phyloP scores from a whole-genome alignment of 2,888 invertebrate genomes.

The Thysanoteuthis rhombus region DNA sequence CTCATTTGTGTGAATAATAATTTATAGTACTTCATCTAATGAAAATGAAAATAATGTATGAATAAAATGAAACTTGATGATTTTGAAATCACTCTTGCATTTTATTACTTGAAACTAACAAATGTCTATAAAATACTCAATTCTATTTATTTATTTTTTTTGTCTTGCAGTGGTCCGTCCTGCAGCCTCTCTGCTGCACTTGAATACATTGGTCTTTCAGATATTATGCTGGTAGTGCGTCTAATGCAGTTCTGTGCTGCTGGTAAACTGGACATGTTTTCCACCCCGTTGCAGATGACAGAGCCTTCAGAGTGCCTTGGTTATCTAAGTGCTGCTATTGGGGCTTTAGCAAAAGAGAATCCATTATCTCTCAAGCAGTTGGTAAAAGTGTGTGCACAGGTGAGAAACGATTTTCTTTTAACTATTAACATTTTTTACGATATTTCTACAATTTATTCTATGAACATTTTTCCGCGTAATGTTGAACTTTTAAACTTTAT shows the following conservation, averaged over 20 bases:
- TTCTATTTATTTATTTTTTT: neutral
- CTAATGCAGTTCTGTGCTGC: constrained; percentile 74
- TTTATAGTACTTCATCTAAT: no score
- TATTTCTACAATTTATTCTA: no score
- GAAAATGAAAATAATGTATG: no score
- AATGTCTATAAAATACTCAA: no score
- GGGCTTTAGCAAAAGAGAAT: constrained; percentile 73
- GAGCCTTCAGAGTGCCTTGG: constrained; percentile 43
- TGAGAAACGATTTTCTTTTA: constrained; percentile 39
- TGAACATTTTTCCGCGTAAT: no score
- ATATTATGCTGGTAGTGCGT: constrained; percentile 73
- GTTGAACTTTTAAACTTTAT: no score
- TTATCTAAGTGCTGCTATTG: constrained; percentile 68
- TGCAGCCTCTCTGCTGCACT: constrained; percentile 70
- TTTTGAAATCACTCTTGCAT: no score
- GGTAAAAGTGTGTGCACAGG: constrained; percentile 73
- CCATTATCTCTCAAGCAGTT: constrained; percentile 72
- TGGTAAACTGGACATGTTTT: constrained; percentile 70
- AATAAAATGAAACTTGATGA: no score
- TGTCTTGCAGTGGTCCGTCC: constrained; percentile 67
- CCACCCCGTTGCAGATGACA: constrained; percentile 37
- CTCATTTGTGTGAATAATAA: no score
- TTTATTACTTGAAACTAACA: no score
- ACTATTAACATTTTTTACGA: no score
- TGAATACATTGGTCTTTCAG: constrained; percentile 71